These are phyloP conservation scores for Formica exsecta DNA, from an alignment of 1,140 invertebrate genomes.

Conservation along the genomic window DNA sequence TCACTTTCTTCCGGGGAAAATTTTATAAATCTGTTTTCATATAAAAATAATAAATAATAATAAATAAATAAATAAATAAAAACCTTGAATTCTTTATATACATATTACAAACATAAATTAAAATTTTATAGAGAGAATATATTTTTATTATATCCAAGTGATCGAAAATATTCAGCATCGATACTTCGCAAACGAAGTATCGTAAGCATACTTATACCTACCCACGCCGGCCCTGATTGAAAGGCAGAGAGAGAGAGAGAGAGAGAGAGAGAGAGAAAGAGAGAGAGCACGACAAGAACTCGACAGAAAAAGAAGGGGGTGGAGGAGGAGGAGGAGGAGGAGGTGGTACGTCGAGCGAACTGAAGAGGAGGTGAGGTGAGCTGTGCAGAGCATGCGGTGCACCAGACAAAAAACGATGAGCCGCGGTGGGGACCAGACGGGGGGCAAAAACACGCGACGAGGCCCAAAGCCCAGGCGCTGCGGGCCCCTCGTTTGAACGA, in stretches of 20 bases:
- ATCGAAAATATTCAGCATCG: conserved; percentile 27
- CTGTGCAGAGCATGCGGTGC: conserved; percentile 77
- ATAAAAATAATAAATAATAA: not conserved
- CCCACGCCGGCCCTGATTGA: conserved; percentile 47
- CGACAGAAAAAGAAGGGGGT: conserved; percentile 51
- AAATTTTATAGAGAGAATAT: not conserved
- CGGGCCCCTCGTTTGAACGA: conserved; percentile 62
- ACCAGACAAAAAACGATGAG: conserved; percentile 84
- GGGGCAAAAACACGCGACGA: conserved; percentile 84
- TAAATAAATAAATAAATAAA: not conserved
- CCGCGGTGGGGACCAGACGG: conserved; percentile 82
- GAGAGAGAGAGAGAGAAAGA: conserved; percentile 53
- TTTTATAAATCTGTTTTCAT: not conserved
- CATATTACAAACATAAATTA: not conserved
- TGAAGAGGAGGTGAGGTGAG: conserved; percentile 52
- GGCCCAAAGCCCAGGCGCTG: conserved; percentile 79
- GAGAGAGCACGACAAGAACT: conserved; percentile 52
- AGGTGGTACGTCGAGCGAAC: conserved; percentile 26
- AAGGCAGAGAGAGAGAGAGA: conserved; percentile 56
- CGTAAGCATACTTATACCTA: not conserved
- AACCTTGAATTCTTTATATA: not conserved
- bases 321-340: conserved; percentile 5
- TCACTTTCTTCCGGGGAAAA: not conserved
- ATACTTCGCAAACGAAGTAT: conserved; percentile 31
- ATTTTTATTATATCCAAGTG: not conserved